Conservation (phyloP, 2,113 vertebrate genomes). For the Mugil cephalus region DNA sequence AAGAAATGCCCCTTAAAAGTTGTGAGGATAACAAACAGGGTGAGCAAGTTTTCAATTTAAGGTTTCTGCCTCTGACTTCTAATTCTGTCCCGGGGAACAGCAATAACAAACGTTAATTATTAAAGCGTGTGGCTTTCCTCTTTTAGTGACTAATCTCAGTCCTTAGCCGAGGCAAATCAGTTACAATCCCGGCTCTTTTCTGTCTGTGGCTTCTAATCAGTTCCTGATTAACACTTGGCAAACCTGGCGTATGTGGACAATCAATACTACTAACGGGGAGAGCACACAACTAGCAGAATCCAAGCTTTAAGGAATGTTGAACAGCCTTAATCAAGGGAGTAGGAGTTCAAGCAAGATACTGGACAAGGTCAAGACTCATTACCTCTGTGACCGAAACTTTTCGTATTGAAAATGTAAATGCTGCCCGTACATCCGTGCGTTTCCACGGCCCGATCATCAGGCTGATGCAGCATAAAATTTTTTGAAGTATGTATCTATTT, state of each 20-base stretch:
- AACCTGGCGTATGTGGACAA: slow-evolving; percentile 54
- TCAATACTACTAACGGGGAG: slow-evolving; percentile 47
- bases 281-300: slow-evolving; percentile 13
- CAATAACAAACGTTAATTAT: slow-evolving; percentile 54
- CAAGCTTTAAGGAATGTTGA: slow-evolving; percentile 5
- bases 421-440: not conserved
- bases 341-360: slow-evolving; percentile 10
- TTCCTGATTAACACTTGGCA: slow-evolving; percentile 66
- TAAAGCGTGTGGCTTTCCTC: slow-evolving; percentile 34
- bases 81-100: slow-evolving; percentile 32
- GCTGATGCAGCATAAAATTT: not conserved
- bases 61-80: slow-evolving; percentile 36
- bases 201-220: slow-evolving; percentile 67
- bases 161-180: slow-evolving; percentile 55
- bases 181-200: slow-evolving; percentile 53
- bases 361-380: slow-evolving; percentile 8
- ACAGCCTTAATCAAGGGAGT: slow-evolving; percentile 21
- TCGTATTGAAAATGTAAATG: not conserved
- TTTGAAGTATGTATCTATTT: not conserved
- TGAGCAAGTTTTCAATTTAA: slow-evolving; percentile 19
- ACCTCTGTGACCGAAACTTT: not conserved
- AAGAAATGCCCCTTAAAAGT: slow-evolving; percentile 6
- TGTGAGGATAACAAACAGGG: slow-evolving; percentile 40
- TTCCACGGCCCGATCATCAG: not conserved
- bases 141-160: slow-evolving; percentile 55